These are phyloP conservation scores for Tetraodon nigroviridis DNA, from an alignment of 2,113 vertebrate genomes.

Conservation along the genomic window DNA sequence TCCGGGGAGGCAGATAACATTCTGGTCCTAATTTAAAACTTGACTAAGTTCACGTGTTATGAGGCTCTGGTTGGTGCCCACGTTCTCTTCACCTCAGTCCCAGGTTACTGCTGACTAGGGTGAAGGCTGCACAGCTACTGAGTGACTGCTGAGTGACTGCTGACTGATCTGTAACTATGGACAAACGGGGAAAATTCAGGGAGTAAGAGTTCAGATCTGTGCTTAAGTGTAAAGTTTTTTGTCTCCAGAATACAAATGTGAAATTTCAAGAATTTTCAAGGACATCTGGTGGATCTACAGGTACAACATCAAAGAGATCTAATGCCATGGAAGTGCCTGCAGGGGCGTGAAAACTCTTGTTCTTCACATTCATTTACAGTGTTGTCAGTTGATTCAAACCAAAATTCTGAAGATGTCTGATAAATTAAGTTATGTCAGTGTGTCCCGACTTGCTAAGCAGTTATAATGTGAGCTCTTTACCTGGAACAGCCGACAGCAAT, in stretches of 20 bases:
- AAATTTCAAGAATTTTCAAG: too few relatives aligned
- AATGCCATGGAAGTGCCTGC: too few relatives aligned
- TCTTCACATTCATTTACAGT: background rate
- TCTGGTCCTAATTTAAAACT: too few relatives aligned
- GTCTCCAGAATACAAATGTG: too few relatives aligned
- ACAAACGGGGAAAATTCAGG: background rate
- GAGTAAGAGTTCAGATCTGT: too few relatives aligned
- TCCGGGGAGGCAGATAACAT: too few relatives aligned
- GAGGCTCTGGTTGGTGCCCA: background rate
- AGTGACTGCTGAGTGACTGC: too few relatives aligned
- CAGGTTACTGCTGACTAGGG: background rate
- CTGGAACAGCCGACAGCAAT: constrained; percentile 38
- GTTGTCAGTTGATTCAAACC: background rate
- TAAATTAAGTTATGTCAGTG: constrained; percentile 43
- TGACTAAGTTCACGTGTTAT: background rate
- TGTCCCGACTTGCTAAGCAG: constrained; percentile 47
- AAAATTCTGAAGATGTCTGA: background rate
- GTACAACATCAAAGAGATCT: too few relatives aligned
- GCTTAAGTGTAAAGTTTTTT: too few relatives aligned
- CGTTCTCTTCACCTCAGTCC: background rate
- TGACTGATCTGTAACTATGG: background rate
- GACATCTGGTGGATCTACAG: too few relatives aligned
- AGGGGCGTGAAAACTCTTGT: too few relatives aligned
- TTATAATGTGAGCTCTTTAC: constrained; percentile 30
- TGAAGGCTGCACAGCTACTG: background rate